Base-by-base conservation (phyloP, 2,888 invertebrate genomes). In the Mesorhabditis sp. region DNA sequence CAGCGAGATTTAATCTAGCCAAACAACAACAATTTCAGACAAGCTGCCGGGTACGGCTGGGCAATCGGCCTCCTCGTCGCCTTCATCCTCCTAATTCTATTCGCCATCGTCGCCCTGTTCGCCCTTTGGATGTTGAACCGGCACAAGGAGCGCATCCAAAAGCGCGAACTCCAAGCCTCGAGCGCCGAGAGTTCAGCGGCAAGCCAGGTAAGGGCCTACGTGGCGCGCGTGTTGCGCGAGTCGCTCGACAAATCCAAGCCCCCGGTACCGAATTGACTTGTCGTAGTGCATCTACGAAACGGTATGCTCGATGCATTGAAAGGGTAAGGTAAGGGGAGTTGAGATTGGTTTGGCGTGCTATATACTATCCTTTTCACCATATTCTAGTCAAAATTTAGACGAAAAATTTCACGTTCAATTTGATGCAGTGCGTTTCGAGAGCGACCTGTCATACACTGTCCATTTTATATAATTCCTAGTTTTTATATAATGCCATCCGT, bases 41-140 rank as follows among this genome's bases (percentile, higher is more conserved):
- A 72, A 43, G 73, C 73, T 64, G 77, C 74, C 13, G 76, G 77
- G 2, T 81, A 78, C 67, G 82, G 82, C 4, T 82, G 82, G 82
- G 82, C 82, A 3, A 76, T 82, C 44, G 82, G 78, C 42, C 72
- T 82, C 4, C 70, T 82, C 15, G 77, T 78, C 45, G 72, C 80
- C 43, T 77, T 82, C 15, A 70, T 82, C 4, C 72, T 81, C n/a
- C 71, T 76, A 4, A 74, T 80, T 13, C 69, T 82, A 6, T 78
- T 81, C 45, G 76, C 74, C 5, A 66, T 78, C 5, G 45, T 74
- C 0, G 76, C 76, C 7, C 50, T 78, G n/a, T 61, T 76, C n/a
- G 45, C 76, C 4, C 75, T 75, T n/a, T 75, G 73, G 72, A 67
- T 75, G 15, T 67, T 78, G 72, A 76, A 78, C 64, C 68, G 72